Evolutionary conservation across 1,140 invertebrate genomes (phyloP).

Genomic region (Panagrolaimus sp.): DNA sequence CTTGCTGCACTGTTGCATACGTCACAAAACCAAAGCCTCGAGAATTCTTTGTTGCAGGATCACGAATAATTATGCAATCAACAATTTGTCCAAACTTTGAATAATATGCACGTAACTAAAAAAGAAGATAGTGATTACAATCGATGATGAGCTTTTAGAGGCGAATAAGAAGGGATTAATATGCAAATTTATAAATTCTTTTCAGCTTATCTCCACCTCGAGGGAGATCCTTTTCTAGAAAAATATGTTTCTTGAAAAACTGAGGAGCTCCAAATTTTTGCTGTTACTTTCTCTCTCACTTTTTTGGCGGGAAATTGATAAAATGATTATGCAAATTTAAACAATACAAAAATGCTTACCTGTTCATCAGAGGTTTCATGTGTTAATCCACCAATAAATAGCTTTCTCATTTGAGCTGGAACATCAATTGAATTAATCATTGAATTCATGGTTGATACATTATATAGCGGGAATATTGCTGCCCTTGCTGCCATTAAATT

Average conservation of each 20-base stretch:
- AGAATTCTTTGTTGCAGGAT: conserved; percentile 85
- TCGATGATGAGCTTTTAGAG: neutral
- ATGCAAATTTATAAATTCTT: too few relatives aligned
- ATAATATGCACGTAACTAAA: conserved; percentile 81
- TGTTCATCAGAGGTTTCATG: conserved; percentile 87
- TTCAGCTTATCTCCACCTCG: too few relatives aligned
- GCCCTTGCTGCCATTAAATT: too few relatives aligned
- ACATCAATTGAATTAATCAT: too few relatives aligned
- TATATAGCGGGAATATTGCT: too few relatives aligned
- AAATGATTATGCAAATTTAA: neutral
- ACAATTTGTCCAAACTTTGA: conserved; percentile 87
- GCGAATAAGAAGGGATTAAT: too few relatives aligned
- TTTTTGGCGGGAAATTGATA: too few relatives aligned
- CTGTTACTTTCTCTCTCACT: too few relatives aligned
- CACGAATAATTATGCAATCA: conserved; percentile 95
- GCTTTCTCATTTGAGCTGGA: conserved; percentile 68
- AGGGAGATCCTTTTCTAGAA: too few relatives aligned
- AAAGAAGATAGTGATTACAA: neutral
- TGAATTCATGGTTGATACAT: too few relatives aligned
- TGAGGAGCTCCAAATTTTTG: too few relatives aligned
- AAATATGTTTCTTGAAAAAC: too few relatives aligned
- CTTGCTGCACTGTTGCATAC: conserved; percentile 73
- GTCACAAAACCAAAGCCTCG: conserved; percentile 96
- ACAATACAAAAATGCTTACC: conserved; percentile 26
- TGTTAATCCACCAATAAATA: conserved; percentile 92